A percentile compares a stretch with the other conserved stretches of the same genome.
These are phyloP conservation scores for Micropterix aruncella DNA, from an alignment of 2,888 invertebrate species.

Conservation along the genomic window DNA sequence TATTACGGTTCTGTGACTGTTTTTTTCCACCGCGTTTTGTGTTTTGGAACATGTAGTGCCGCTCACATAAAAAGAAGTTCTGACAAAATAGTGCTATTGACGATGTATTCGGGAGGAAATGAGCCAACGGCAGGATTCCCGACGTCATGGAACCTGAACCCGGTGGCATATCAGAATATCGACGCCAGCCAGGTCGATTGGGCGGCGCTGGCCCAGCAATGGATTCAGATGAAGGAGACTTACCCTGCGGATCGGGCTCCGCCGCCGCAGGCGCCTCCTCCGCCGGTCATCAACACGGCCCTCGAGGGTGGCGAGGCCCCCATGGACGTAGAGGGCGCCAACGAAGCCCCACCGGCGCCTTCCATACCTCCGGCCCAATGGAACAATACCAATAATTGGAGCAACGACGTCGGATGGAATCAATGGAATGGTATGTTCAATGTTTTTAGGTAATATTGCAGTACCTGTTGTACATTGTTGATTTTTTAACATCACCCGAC, in stretches of 20 bases:
- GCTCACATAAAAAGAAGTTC: too few species aligned
- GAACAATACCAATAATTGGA: conserved; percentile 21
- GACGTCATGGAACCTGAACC: conserved; percentile 72
- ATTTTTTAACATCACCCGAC: too few species aligned
- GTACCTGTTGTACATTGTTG: too few species aligned
- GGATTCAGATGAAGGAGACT: conserved; percentile 91
- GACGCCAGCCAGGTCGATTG: conserved; percentile 85
- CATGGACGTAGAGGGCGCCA: conserved; percentile 72
- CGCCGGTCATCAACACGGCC: conserved; percentile 25
- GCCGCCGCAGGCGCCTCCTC: conserved; percentile 44
- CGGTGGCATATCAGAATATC: conserved; percentile 67
- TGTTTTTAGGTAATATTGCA: too few species aligned
- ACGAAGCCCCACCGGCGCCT: conserved; percentile 26
- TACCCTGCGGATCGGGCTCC: conserved; percentile 35
- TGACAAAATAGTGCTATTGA: too few species aligned
- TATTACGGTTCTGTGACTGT: too few species aligned
- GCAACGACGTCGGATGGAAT: conserved; percentile 23
- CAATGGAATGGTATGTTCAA: conserved; percentile 29
- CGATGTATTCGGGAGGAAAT: conserved; percentile 47
- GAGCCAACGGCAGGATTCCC: conserved; percentile 49
- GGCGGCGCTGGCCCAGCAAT: conserved; percentile 93
- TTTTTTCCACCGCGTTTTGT: too few species aligned
- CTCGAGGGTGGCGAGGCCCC: conserved; percentile 73
- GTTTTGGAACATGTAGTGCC: too few species aligned
- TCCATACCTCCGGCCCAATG: conserved; percentile 22